Evolutionary conservation across 2,797 vertebrate species (phyloP).

Genomic region (Balearica regulorum): DNA sequence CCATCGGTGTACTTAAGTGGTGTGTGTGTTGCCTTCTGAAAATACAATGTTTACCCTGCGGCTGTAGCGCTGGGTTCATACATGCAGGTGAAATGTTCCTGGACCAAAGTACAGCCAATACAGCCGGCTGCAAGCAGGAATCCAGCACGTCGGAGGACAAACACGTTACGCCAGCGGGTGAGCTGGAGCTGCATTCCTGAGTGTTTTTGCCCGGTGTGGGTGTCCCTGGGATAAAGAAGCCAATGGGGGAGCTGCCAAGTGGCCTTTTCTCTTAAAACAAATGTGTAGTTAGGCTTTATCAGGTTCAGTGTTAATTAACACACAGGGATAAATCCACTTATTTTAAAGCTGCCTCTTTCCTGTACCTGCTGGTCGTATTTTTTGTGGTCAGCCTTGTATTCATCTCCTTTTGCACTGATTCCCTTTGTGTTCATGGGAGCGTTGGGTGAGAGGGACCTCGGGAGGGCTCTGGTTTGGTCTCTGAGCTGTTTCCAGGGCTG

Average conservation of each 20-base stretch:
- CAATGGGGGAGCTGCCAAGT: neutral
- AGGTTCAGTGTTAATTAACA: neutral
- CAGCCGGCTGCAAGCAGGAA: neutral
- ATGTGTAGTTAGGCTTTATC: neutral
- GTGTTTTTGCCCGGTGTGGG: neutral
- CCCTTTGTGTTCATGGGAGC: neutral
- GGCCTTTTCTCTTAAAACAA: neutral
- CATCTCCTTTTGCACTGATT: neutral
- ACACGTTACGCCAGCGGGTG: constrained; percentile 14
- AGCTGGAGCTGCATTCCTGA: constrained; percentile 49
- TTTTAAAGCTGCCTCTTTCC: neutral
- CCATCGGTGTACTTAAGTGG: neutral
- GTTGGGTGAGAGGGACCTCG: accelerated
- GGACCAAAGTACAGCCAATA: constrained; percentile 47
- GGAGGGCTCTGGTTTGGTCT: neutral
- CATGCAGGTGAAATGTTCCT: constrained; percentile 38
- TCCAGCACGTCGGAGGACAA: neutral
- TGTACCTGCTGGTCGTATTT: neutral
- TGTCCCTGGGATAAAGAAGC: neutral
- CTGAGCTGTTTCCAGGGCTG: neutral
- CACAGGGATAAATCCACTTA: neutral
- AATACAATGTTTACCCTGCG: constrained; percentile 17
- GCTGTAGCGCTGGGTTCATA: neutral
- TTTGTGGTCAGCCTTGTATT: neutral
- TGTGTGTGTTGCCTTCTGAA: neutral